Base-by-base conservation (phyloP, 2,888 invertebrate genomes). In the Chrysotoxum bicinctum region DNA sequence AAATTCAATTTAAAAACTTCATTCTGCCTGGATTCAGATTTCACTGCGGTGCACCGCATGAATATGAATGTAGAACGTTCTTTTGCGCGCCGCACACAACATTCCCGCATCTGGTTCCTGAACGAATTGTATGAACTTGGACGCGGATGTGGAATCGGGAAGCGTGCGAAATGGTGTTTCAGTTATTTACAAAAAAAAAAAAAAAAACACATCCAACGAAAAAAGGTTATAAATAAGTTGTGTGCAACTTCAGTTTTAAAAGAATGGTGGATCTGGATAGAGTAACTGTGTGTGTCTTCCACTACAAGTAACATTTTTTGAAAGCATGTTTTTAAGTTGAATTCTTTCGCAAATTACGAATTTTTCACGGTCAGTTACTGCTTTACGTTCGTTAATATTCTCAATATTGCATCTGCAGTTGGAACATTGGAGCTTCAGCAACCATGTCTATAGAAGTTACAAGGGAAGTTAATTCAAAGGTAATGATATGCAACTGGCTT, bases 1-100 rank as follows among this genome's bases (percentile, higher is more conserved):
- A 87, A 87, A 87, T 83, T 87, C 83, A 87, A 83, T 83, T 86
- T 82, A 78, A 86, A 85, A 86, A 86, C 58, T 82, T 86, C 50
- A 78, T 82, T 81, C 81, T 77, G 74, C 73, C 21, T 73, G 82
- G 86, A 82, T 70, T 82, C 73, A 73, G 81, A 80, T 77, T 85
- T 84, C 72, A 79, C 66, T 80, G 79, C 75, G 75, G 80, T 75
- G 75, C 75, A 80, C 72, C 40, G 37, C 72, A 68, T 73, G 69
- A 77, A 85, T 85, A 69, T 56, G 60, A 74, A 69, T 78, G 58
- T 54, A 32, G 54, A 66, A 66, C 66, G 32, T 48, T 54, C 48
- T 35, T 43, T 30, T 40, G 16, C n/a, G 7, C 10, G 32, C 21
- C 19, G 23, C 56, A 62, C 50, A 60, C 45, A 72, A 50, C 48